Evolutionary conservation across 2,113 vertebrate genomes (phyloP), one percentile per base, ranked within the genome.

Genomic region (Tiliqua scincoides): DNA sequence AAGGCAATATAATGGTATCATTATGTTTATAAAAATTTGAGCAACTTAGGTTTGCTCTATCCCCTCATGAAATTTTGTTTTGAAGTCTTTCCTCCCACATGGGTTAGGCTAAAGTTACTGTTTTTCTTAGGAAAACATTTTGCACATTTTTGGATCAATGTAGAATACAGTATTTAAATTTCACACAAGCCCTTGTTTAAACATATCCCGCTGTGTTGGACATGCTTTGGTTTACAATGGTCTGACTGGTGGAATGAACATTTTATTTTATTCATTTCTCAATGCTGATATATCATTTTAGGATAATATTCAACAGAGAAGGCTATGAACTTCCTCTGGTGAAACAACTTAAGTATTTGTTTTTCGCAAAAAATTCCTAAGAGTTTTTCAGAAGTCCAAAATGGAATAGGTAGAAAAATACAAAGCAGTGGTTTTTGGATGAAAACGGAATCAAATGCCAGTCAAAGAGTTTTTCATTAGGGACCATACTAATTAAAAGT

Each of bases 381-480:
- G 81, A 92, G 90, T 48, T 89, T 88, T 81, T 91, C 88, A 93
- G 85, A 87, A 94, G 74, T 67, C 93, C 85, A 88, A 89, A 86
- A 80, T 82, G 88, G 88, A 93, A 89, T 3, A 48, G 25, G 73
- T 76, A 43, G 61, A 79, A 78, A 90, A 81, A 79, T 1, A 68
- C 83, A 84, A 63, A 75, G 85, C 17, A 86, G 48, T 91, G 71
- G 43, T 88, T 48, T 76, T 59, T 86, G 62, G 35, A 89, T 90
- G 76, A 74, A 88, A 87, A 80, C 14, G 8, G 61, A 83, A n/a
- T n/a, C 84, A 63, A 68, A 85, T 88, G 88, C 88, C 93, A 94
- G 0, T 57, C 25, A 76, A 88, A 67, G 80, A 76, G 89, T 85
- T 61, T 91, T 87, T 77, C 81, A 32, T 0, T 1, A 35, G 27